Evolutionary conservation across 2,888 invertebrate species (phyloP), one percentile per base, ranked within the genome.

Genomic region (Noctuana brunneofusca): DNA sequence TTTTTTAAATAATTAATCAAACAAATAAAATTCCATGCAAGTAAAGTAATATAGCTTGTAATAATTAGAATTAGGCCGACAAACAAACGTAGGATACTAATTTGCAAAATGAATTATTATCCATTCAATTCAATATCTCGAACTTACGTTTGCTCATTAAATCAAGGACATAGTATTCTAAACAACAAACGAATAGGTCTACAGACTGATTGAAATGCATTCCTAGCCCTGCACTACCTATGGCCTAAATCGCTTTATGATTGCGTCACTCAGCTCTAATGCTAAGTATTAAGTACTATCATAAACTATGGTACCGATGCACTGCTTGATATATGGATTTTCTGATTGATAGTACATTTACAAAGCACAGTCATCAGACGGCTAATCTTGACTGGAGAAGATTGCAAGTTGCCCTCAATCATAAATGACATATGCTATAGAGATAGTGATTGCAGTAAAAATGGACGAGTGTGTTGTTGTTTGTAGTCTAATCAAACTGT

Each of bases 131-230:
- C 2, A 9, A 32, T 50, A 43, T 18, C n/a, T 38, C 2, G 41
- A 41, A 52, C 30, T 59, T 43, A 30, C 38, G 53, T 46, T 53
- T 30, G 30, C 41, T 24, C 41, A 59, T 53, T 53, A 43, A 59
- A 52, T 59, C 59, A 59, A 53, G 59, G 56, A 24, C 60, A 53
- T 48, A 14, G 60, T 64, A 55, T 64, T 64, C 54, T 59, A 63
- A 52, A 54, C 49, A 53, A 59, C 46, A 53, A 59, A 68, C 65
- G 49, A 66, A 64, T 69, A 64, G 67, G 46, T 59, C 30, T 58
- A 59, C 41, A 43, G 20, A 64, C 71, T 72, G 69, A 77, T 79
- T 75, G 68, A 68, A 75, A 78, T 77, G 71, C 75, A 80, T 75
- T 78, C 75, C 78, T 72, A 11, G 71, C 67, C 72, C 60, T 57